Conservation (phyloP, 2,888 invertebrate species). For the Adelognathus sp. region DNA sequence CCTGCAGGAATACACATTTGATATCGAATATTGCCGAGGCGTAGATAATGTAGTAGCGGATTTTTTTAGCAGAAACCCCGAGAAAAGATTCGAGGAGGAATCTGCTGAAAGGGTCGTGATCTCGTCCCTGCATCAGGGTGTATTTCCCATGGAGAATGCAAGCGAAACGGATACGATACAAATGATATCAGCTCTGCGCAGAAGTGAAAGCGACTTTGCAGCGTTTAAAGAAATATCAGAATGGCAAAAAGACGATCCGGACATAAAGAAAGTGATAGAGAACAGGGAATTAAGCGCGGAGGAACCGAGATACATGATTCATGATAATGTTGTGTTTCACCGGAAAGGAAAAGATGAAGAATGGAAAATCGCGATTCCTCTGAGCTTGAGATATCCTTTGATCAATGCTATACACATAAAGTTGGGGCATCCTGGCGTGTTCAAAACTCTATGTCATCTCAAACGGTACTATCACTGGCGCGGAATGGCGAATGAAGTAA, state of each 20-base stretch:
- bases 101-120: not conserved
- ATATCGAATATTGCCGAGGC: constrained; percentile 62
- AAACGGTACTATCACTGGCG: constrained; percentile 37
- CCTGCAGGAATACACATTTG: constrained; percentile 8
- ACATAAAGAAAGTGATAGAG: not conserved
- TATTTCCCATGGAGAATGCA: not conserved
- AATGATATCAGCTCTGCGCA: not conserved
- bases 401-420: constrained; percentile 23
- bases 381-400: not conserved
- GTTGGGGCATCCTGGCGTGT: constrained; percentile 39
- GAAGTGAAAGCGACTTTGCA: not conserved
- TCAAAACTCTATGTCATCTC: constrained; percentile 33
- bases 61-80: constrained; percentile 66
- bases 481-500: constrained; percentile 17
- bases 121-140: not conserved
- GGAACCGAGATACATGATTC: not conserved
- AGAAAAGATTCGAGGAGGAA: constrained; percentile 32
- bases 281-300: not conserved
- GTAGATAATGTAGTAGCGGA: constrained; percentile 66
- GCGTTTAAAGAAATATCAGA: not conserved
- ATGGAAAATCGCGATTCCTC: constrained; percentile 24
- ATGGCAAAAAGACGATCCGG: not conserved
- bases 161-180: not conserved
- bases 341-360: not conserved
- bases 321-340: not conserved